Conservation (phyloP, 2,113 vertebrate species). For the Oryzias woworae region DNA sequence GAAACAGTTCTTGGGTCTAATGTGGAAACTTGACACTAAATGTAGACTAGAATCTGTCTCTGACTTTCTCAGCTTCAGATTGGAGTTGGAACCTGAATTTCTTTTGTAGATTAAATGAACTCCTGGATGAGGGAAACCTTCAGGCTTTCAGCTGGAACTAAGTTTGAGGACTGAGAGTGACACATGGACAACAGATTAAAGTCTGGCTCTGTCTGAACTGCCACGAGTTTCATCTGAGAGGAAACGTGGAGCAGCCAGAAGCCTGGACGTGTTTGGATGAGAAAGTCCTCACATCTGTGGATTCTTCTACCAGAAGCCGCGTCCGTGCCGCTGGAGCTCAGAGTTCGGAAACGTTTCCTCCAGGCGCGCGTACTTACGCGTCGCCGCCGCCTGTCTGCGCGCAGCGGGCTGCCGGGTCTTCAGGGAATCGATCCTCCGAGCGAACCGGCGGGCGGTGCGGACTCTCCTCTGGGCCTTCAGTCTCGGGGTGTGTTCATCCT, state of each 20-base stretch:
- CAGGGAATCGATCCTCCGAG: too few relatives aligned
- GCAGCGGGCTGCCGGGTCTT: not conserved
- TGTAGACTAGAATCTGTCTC: slow-evolving; percentile 24
- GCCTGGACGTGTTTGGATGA: not conserved
- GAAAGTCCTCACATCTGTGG: not conserved
- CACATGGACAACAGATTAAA: too few relatives aligned
- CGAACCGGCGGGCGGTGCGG: too few relatives aligned
- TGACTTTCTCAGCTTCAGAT: slow-evolving; percentile 15
- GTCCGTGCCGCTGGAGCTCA: not conserved
- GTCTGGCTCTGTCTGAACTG: slow-evolving; percentile 10
- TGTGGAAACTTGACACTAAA: slow-evolving; percentile 37
- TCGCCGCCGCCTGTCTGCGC: slow-evolving; percentile 9
- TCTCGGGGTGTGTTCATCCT: slow-evolving; percentile 41
- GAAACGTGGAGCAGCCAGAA: not conserved
- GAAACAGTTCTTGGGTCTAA: slow-evolving; percentile 40
- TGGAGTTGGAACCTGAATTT: too few relatives aligned
- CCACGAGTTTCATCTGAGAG: slow-evolving; percentile 55
- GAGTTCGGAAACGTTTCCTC: not conserved
- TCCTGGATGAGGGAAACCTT: too few relatives aligned
- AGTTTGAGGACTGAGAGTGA: too few relatives aligned
- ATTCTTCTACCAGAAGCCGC: not conserved
- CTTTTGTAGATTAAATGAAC: too few relatives aligned
- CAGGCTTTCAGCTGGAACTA: too few relatives aligned
- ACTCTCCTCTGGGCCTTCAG: too few relatives aligned
- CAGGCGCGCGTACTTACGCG: slow-evolving; percentile 52